Evolutionary conservation across 2,888 invertebrate species (phyloP).

Genomic region (Melieria crassipennis): DNA sequence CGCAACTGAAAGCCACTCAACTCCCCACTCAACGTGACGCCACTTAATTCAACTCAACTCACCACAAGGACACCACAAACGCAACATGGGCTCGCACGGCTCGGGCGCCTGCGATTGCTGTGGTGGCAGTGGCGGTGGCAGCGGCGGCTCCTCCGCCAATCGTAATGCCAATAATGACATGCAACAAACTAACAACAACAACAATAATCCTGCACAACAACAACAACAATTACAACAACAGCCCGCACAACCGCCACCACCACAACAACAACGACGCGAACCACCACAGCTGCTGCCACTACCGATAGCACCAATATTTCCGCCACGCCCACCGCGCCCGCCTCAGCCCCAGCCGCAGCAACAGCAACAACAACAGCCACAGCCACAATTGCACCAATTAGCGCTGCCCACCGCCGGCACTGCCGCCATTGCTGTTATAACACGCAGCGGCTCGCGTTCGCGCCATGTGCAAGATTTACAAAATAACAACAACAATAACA

Average conservation of each 20-base stretch:
- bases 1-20: too few species aligned
- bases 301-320: conserved; percentile 42
- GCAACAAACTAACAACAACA: conserved; percentile 35
- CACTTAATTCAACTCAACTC: not conserved
- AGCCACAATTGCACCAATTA: conserved; percentile 29
- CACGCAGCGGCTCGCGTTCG: conserved; percentile 19
- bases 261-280: conserved; percentile 29
- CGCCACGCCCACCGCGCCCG: conserved; percentile 35
- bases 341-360: conserved; percentile 39
- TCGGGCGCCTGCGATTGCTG: conserved; percentile 53
- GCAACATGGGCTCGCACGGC: conserved; percentile 51
- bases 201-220: conserved; percentile 35
- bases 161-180: conserved; percentile 40
- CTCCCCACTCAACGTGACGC: too few species aligned
- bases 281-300: conserved; percentile 37
- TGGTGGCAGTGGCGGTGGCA: conserved; percentile 50
- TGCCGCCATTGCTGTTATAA: conserved; percentile 22
- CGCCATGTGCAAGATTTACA: conserved; percentile 40
- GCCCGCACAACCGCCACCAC: conserved; percentile 37
- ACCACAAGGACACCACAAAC: not conserved
- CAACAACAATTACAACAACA: conserved; percentile 44
- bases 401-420: conserved; percentile 10
- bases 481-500: conserved; percentile 23
- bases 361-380: conserved; percentile 35
- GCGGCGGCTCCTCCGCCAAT: conserved; percentile 40